Base-by-base conservation (phyloP, 2,888 invertebrate genomes). In the Catocala sponsa region DNA sequence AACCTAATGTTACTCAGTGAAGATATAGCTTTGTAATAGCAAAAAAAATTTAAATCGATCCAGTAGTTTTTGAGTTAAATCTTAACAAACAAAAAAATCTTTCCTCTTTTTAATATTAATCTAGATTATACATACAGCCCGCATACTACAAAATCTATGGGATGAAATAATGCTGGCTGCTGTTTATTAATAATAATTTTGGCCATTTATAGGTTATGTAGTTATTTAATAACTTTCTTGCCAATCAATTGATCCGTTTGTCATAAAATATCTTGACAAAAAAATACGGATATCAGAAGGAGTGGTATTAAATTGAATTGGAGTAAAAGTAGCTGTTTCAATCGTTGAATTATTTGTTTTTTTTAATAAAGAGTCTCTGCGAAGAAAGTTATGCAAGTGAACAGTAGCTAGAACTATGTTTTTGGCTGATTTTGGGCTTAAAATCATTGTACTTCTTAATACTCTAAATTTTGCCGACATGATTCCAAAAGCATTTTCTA, bases 201-300 rank as follows among this genome's bases (percentile, higher is more conserved):
- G 53, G 52, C 52, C 52, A 56, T 62, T 56, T 51, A 11, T 44
- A 62, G 49, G 62, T 62, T 62, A 62, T 57, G 56, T 32, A 63
- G 55, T 60, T 61, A 61, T 55, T 61, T 64, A 60, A 60, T 64
- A 64, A 44, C 59, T 64, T 60, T 60, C 59, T 64, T 64, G 64
- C 59, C 64, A 64, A 64, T 60, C 59, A 64, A 64, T 64, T 52
- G 64, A 64, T 60, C 56, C 56, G 59, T 64, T 60, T 56, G 59
- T 64, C 64, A 64, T 64, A 60, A 64, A 64, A 64, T 64, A 54
- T 64, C 59, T 64, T 57, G 59, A 64, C 53, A 61, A 60, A 64
- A 63, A 64, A 64, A 60, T 64, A 56, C 64, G 64, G 44, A 64
- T 59, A 64, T 64, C 59, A 64, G 64, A 60, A 64, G 56, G 59